Base-by-base conservation (phyloP, 1,140 invertebrate genomes). In the Seison nebaliae region DNA sequence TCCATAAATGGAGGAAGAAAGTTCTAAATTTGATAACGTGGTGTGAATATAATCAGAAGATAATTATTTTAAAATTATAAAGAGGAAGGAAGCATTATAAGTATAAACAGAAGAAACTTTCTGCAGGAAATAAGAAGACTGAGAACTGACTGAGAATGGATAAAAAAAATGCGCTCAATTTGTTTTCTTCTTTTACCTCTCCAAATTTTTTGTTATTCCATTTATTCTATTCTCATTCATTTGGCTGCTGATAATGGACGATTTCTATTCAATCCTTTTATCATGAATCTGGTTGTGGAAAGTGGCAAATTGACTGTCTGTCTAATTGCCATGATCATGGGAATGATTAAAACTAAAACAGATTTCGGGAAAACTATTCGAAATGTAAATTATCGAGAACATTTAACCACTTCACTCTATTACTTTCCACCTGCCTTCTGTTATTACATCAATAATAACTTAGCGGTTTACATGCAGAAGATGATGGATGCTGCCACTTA, bases 401-500 rank as follows among this genome's bases (percentile, higher is more conserved):
- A 24, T 28, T 26, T 9, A 9, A 14, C 47, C 2, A 41, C 36
- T 5, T 33, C 42, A 14, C 18, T 51, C n/a, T 49, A 46, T 6
- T 58, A 51, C 44, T 32, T 49, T 12, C 34, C 58, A 15, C 55
- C 57, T 14, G 55, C 50, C 2, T 16, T 55, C 7, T 43, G 55
- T 1, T 59, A 59, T 44, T 47, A 43, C 38, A 44, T 53, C 33
- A 59, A 55, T 37, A 51, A 51, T 34, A 55, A 55, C 33, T 36
- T 57, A 3, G 47, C 49, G n/a, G 46, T 59, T 12, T 46, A 54
- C 32, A 54, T 58, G 47, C 54, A 59, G 32, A 31, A 47, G 5
- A 46, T 57, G 17, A 59, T 59, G 55, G 55, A 59, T 36, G 51
- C 55, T 12, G 49, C 55, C n/a, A 53, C 55, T 12, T 59, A 55